Evolutionary conservation across 2,797 vertebrate genomes (phyloP), one percentile per base, ranked within the genome.

Genomic region (Etheostoma perlongum): DNA sequence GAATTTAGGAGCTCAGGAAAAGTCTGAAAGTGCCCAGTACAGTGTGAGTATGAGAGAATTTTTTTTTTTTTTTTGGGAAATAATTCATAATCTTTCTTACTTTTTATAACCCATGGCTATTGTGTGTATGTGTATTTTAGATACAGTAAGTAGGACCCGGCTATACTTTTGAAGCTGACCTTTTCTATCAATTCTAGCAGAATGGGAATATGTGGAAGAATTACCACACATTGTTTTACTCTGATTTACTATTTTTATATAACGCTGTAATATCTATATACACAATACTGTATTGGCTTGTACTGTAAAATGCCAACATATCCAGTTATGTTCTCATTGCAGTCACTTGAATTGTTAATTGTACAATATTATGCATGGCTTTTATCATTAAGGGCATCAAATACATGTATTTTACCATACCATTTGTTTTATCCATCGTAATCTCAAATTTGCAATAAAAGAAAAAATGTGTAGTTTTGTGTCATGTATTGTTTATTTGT

Each of bases 1-100:
- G 83, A 93, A 85, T 89, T 90, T 60, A 89, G 86, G 88, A 93
- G 93, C 94, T 96, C 95, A 95, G 95, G 94, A 95, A 93, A 90
- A 85, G 87, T 94, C 89, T 92, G 90, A 87, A 93, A 91, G 88
- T 90, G 91, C 92, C 84, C 92, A 90, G 83, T 84, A 78, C 69
- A 83, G 87, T 90, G 85, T 82, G 89, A 90, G 79, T 82, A 92
- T 85, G 90, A 90, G 79, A 89, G 86, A 84, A 80, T 85, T 59
- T 40, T 12, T 70, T 69, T 85, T 59, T 40, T 12, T 70, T 69
- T 77, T 77, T 79, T 69, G 72, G 70, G 69, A 75, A 58, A 75
- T 33, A 72, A 83, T 83, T 86, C 58, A n/a, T 68, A 75, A 44
- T 5, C 48, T 85, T 90, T 89, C 81, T 89, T 87, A 77, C 80